Evolutionary conservation across 1,140 invertebrate genomes (phyloP), one percentile per base, ranked within the genome.

Genomic region (Drosophila bifasciata): DNA sequence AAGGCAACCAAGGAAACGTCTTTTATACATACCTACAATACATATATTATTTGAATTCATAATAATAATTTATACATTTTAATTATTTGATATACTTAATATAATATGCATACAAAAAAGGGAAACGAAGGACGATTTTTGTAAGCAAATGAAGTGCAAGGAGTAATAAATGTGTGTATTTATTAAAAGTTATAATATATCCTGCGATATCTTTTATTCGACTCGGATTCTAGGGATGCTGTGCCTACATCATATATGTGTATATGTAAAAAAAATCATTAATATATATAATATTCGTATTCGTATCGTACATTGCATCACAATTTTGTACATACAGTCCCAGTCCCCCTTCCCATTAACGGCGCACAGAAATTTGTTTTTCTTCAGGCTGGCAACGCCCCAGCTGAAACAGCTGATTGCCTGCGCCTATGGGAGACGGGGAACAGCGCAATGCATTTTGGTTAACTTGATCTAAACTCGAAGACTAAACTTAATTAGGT

Each of bases 81-180:
- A 81, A 64, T 80, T 80, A 77, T 68, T 79, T 79, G 43, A 64
- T 63, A 77, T 48, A 19, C 23, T 36, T 36, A 13, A 36, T 44
- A 73, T 57, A 44, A 66, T 67, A 61, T 40, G 59, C 45, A 45
- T 32, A 19, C 16, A 46, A 17, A 44, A 44, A 45, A 63, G 53
- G 41, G 21, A 50, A 41, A 41, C 59, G 46, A 64, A 25, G 46
- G 48, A 63, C 77, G 45, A 74, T 48, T 86, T 85, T 85, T 85
- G 58, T 85, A 85, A 85, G 81, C 73, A 58, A 77, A 63, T 88
- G 81, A 77, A 86, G 81, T 78, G 78, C 73, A 86, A 88, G 73
- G 11, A 74, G 75, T 68, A 86, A 86, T 85, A 85, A 88, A 86
- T 88, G 78, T 86, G 83, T 85, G 77, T 86, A 86, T 86, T 86